Conservation (phyloP, 2,113 vertebrate species). For the Panthera tigris region DNA sequence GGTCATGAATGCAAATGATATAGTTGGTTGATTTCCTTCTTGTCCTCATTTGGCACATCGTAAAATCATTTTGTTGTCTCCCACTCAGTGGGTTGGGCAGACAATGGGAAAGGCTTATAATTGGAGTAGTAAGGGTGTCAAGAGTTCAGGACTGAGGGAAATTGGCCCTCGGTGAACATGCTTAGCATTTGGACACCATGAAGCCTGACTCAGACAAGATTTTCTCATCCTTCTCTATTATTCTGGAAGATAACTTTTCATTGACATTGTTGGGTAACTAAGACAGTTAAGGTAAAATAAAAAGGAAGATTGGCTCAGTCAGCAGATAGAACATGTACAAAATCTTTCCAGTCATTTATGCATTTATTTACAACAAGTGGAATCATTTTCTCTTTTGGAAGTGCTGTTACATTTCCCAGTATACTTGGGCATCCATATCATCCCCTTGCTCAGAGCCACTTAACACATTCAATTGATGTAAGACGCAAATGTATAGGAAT, state of each 20-base stretch:
- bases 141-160: not conserved
- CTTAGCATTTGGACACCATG: not conserved
- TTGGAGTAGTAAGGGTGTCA: not conserved
- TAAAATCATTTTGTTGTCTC: not conserved
- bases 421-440: not conserved
- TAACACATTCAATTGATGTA: not conserved
- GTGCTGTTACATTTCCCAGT: not conserved
- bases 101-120: not conserved
- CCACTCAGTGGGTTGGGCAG: not conserved
- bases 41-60: not conserved
- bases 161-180: not conserved
- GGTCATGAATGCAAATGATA: not conserved
- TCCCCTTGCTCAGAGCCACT: not conserved
- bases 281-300: not conserved
- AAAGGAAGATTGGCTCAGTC: not conserved
- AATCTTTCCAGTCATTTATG: not conserved
- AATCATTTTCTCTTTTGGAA: not conserved
- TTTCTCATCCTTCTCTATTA: not conserved
- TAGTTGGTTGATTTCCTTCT: not conserved
- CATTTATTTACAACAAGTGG: not conserved
- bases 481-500: not conserved
- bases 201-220: not conserved
- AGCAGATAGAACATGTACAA: not conserved
- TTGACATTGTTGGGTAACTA: not conserved
- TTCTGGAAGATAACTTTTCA: not conserved